Evolutionary conservation across 2,797 vertebrate genomes (phyloP).

Genomic region (Petrocephalus schoutedeni): DNA sequence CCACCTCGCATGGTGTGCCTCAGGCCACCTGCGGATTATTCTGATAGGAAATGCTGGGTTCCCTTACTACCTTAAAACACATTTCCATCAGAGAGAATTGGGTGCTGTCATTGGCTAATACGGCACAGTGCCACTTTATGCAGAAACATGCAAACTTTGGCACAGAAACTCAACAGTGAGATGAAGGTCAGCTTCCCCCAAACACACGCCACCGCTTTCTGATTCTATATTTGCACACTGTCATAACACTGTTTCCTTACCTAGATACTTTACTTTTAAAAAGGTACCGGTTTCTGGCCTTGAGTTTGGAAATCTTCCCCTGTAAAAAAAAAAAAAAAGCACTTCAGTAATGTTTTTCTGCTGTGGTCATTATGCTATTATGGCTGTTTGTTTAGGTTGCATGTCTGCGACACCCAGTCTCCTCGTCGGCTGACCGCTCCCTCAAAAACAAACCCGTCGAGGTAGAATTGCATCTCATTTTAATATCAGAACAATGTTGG

Average conservation of each 20-base stretch:
- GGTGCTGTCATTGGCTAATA: neutral
- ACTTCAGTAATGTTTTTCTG: slow-evolving; percentile 1
- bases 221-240: neutral
- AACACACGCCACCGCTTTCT: neutral
- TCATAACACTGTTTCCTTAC: neutral
- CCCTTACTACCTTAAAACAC: neutral
- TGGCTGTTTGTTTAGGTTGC: slow-evolving; percentile 25
- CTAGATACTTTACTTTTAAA: neutral
- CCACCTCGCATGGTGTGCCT: neutral
- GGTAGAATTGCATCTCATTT: neutral
- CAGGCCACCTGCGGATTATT: neutral
- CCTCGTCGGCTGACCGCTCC: neutral
- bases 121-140: neutral
- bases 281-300: slow-evolving; percentile 11
- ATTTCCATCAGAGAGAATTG: neutral
- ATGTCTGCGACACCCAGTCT: slow-evolving; percentile 3
- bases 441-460: slow-evolving; percentile 1
- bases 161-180: neutral
- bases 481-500: neutral
- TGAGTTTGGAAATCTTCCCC: neutral
- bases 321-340: neutral
- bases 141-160: neutral
- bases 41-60: neutral
- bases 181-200: neutral
- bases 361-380: slow-evolving; percentile 7